Conservation (phyloP, 2,888 invertebrate genomes). For the Morpho helenor region DNA sequence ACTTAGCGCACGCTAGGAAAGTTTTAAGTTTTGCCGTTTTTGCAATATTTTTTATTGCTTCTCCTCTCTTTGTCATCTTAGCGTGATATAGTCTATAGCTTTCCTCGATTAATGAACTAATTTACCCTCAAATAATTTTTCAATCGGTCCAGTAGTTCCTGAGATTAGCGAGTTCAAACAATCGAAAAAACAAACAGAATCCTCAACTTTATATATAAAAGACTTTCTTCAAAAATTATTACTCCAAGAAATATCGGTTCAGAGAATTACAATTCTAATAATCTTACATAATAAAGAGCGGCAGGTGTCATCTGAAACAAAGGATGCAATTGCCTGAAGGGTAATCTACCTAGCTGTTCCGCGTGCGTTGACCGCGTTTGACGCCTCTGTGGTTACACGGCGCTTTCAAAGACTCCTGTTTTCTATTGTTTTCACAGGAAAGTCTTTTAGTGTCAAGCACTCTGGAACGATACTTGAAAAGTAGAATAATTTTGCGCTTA, state of each 20-base stretch:
- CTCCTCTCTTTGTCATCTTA: no score
- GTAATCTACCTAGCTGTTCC: conserved; percentile 9
- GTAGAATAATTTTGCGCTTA: conserved; percentile 1
- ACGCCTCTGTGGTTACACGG: conserved; percentile 13
- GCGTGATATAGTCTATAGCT: no score
- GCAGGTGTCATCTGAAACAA: conserved; percentile 4
- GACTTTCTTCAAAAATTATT: background rate
- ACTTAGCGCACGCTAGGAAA: no score
- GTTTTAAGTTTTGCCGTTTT: no score
- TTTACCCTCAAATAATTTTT: no score
- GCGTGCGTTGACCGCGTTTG: conserved; percentile 14
- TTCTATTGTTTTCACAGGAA: conserved; percentile 10
- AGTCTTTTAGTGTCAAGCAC: conserved; percentile 11
- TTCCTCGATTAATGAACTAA: no score
- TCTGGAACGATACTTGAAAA: background rate
- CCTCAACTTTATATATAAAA: background rate
- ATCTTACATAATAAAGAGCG: conserved; percentile 1
- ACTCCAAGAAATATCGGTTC: background rate
- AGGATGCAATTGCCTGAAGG: conserved; percentile 14
- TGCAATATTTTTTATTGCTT: no score
- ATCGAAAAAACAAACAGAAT: no score
- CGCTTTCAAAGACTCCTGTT: conserved; percentile 15
- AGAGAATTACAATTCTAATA: conserved; percentile 5
- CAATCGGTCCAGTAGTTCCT: no score
- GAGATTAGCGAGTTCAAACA: no score